Base-by-base conservation (phyloP, 2,113 vertebrate genomes). In the Monarcha castaneiventris region DNA sequence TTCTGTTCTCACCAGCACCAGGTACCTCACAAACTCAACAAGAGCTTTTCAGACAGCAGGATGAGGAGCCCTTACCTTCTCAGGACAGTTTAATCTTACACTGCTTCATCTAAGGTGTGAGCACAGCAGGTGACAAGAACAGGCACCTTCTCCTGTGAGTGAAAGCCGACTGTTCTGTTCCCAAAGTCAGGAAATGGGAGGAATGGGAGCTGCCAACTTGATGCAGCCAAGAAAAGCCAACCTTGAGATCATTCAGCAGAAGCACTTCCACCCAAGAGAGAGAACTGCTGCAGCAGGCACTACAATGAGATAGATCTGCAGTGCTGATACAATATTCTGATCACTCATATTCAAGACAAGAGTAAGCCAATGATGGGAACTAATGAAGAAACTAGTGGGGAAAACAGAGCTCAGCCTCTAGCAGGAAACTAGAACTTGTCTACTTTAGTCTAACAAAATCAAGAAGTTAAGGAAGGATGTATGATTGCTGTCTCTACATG, bases 191-290 rank as follows among this genome's bases (percentile, higher is more conserved):
- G 19, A 48, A 84, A 27, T 27, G 49, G 49, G 49, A 63, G 8
- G 23, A 87, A 69, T 2, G 2, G 10, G 26, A 85, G 88, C 78
- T 87, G 62, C 66, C 75, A 96, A 16, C 62, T 10, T 11, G 13
- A 56, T n/a, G 32, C 37, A 85, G 74, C 82, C 78, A 94, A 79
- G 74, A 72, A 93, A 92, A 92, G 66, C 33, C 88, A 87, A 39
- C 49, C 84, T 27, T 75, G 52, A 51, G 39, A 82, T 43, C 35
- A 30, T 43, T 79, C 22, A 61, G 75, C 46, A 93, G 76, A 58
- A 66, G 54, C 32, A 23, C n/a, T 67, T 78, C n/a, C 78, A 84
- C 37, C 48, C 87, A n/a, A 77, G 76, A 48, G 27, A 69, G 55
- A 68, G 46, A 74, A 81, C 32, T 71, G 76, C 54, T 71, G 66